phyloP scores from a whole-genome alignment of 2,888 invertebrate genomes.

The Melanophora roralis region DNA sequence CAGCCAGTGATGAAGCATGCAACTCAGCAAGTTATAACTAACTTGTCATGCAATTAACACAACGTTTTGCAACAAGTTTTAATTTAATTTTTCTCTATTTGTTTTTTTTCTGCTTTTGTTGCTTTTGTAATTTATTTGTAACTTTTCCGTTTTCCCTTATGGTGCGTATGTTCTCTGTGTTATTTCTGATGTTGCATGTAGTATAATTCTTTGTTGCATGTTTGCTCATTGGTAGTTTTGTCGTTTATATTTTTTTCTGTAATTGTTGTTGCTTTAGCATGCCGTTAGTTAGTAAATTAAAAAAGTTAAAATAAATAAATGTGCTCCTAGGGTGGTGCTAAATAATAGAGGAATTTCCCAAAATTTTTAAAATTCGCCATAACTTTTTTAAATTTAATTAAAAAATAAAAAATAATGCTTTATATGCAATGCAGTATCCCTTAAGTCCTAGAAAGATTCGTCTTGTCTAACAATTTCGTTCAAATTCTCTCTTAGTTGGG shows the following conservation, averaged over 20 bases:
- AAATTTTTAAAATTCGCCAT: no score
- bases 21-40: slow-evolving; percentile 61
- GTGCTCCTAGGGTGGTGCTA: no score
- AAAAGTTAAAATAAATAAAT: no score
- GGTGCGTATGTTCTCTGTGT: slow-evolving; percentile 37
- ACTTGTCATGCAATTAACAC: slow-evolving; percentile 63
- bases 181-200: slow-evolving; percentile 32
- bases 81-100: slow-evolving; percentile 48
- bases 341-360: background rate
- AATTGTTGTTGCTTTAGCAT: slow-evolving; percentile 17
- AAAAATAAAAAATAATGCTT: no score
- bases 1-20: slow-evolving; percentile 52
- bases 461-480: no score
- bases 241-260: slow-evolving; percentile 15
- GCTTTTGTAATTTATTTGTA: slow-evolving; percentile 34
- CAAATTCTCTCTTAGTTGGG: no score
- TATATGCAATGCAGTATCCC: no score
- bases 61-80: slow-evolving; percentile 62
- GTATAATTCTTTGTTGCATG: slow-evolving; percentile 43
- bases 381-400: no score
- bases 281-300: slow-evolving; percentile 52
- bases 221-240: slow-evolving; percentile 40
- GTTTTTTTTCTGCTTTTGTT: background rate
- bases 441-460: no score
- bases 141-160: slow-evolving; percentile 27